Percentiles rank a stretch among this genome's conserved stretches.
Conservation (phyloP, 1,140 invertebrate genomes). For the Zaprionus davidi region DNA sequence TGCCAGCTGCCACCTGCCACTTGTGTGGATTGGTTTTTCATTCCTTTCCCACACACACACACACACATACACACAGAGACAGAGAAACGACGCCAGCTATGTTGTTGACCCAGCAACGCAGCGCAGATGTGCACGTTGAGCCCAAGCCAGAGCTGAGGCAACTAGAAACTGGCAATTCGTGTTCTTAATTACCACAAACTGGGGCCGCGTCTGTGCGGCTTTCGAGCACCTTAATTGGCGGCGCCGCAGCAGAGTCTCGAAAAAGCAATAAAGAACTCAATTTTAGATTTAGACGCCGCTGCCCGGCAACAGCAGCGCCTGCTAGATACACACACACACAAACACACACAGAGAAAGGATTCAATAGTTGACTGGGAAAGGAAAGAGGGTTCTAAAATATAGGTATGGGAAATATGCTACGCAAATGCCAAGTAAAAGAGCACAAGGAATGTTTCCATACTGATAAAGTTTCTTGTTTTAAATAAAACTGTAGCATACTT, state of each 20-base stretch:
- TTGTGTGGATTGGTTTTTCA: constrained; percentile 37
- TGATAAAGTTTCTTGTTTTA: too few species aligned
- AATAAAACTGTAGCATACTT: background rate
- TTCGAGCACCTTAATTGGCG: constrained; percentile 31
- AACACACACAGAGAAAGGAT: background rate
- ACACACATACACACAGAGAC: background rate
- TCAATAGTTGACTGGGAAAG: background rate
- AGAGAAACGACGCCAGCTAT: background rate
- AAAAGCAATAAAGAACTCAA: constrained; percentile 35
- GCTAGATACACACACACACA: background rate
- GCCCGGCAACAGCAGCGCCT: background rate
- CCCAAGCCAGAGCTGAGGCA: background rate
- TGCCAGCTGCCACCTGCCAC: constrained; percentile 18
- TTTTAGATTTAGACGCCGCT: constrained; percentile 24
- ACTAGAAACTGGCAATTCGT: constrained; percentile 20
- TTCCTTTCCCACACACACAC: constrained; percentile 7
- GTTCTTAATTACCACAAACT: constrained; percentile 38
- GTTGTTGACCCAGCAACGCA: constrained; percentile 13
- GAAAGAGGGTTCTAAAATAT: too few species aligned
- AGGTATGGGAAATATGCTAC: background rate
- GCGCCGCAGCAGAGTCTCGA: constrained; percentile 6
- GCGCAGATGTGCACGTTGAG: background rate
- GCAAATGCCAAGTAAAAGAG: too few species aligned
- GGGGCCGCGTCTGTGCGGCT: constrained; percentile 25
- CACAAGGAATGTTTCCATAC: too few species aligned